phyloP scores from a whole-genome alignment of 2,888 invertebrate species.

The Cenopis cana region DNA sequence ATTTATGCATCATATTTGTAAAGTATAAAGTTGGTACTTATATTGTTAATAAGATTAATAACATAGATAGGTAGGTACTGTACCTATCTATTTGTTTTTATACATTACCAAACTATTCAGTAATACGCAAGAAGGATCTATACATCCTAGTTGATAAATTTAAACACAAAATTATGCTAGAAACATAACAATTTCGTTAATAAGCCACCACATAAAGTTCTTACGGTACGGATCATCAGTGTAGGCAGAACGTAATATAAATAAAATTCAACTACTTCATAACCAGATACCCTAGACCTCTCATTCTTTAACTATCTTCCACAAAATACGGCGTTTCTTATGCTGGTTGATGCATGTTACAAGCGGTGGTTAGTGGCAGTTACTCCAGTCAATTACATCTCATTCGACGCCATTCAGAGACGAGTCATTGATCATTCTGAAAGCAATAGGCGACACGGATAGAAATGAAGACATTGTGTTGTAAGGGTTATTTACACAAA shows the following conservation, averaged over 20 bases:
- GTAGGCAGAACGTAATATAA: constrained; percentile 40
- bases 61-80: no score
- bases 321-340: neutral
- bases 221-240: constrained; percentile 23
- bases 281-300: constrained; percentile 15
- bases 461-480: constrained; percentile 41
- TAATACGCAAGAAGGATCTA: no score
- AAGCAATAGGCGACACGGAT: constrained; percentile 29
- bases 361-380: constrained; percentile 38
- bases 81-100: no score
- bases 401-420: constrained; percentile 36
- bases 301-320: neutral
- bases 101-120: no score
- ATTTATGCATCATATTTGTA: no score
- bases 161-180: neutral
- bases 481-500: constrained; percentile 1
- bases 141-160: neutral
- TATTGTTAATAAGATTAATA: no score
- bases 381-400: constrained; percentile 36
- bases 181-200: constrained; percentile 20
- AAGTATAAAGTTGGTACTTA: no score
- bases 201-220: constrained; percentile 21
- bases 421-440: constrained; percentile 36
- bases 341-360: constrained; percentile 3
- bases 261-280: constrained; percentile 37